Conservation (phyloP, 2,113 vertebrate genomes). For the Apodemus speciosus region DNA sequence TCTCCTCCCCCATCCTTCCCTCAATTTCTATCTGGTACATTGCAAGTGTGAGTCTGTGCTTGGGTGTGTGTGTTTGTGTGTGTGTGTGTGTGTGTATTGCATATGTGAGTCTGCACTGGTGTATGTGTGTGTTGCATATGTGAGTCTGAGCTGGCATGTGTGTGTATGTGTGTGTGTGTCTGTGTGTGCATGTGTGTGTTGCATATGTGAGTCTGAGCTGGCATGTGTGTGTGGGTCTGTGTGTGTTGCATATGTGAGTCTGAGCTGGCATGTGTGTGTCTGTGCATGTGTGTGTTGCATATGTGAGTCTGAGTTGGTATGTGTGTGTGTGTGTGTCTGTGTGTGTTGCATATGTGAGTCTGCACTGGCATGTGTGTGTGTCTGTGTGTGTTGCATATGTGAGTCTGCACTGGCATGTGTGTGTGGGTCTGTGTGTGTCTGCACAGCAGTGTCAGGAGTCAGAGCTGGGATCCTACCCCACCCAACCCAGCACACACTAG, state of each 20-base stretch:
- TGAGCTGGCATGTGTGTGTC: too few species aligned
- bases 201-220: not conserved
- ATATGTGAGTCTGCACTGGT: not conserved
- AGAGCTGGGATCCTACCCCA: not conserved
- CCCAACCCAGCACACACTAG: not conserved
- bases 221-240: rapidly evolving
- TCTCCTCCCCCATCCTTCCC: not conserved
- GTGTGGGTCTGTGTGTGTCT: too few species aligned
- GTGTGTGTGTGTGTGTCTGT: too few species aligned
- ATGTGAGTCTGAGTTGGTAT: too few species aligned
- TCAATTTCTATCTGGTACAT: not conserved
- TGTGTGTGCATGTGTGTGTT: not conserved
- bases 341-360: not conserved
- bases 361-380: not conserved
- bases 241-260: too few species aligned
- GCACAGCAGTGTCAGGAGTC: not conserved
- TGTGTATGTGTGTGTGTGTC: too few species aligned
- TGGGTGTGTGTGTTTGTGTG: not conserved
- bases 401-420: too few species aligned
- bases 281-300: not conserved
- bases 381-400: not conserved
- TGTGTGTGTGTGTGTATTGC: not conserved
- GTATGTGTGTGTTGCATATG: too few species aligned
- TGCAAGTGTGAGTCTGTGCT: not conserved
- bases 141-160: not conserved